Base-by-base conservation (phyloP, 2,797 vertebrate species). In the Vultur gryphus region DNA sequence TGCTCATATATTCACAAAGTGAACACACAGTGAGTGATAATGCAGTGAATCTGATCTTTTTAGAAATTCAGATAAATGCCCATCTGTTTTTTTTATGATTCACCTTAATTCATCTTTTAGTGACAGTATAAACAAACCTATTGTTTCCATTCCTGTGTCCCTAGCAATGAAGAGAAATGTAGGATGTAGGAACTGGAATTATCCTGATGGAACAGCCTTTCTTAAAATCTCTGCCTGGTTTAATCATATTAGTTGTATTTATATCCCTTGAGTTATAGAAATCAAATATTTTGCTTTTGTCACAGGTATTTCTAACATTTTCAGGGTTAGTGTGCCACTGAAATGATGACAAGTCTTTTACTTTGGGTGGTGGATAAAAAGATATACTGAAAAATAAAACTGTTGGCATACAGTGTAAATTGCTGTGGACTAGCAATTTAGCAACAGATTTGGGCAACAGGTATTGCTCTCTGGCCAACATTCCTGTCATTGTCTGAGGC, bases 361-460 rank as follows among this genome's bases (percentile, higher is more conserved):
- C 31, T 70, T 44, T 44, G 21, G 55, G 10, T 73, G 46, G 28
- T 29, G 29, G 49, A 82, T 76, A 55, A 79, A 80, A 92, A 66
- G 37, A 76, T 43, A 46, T 3, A 44, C 44, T 46, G 65, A 55
- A 55, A 93, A 93, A 81, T 73, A 52, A 62, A 89, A 41, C 12
- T 52, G 44, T 64, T 91, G 81, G 55, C 73, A 31, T 72, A 41
- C 18, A n/a, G 58, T 59, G 52, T 58, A 72, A 94, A 94, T 83
- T 87, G 39, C 43, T 77, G 58, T 48, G 66, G 66, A 90, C 66
- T 59, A 84, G 59, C 57, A 92, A 84, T 93, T 82, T 57, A 93
- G 52, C 31, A 79, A 51, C 70, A 93, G 81, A 87, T 92, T 89
- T 87, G 55, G 71, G 86, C 86, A 89, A 94, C 84, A 95, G 81